A percentile compares a stretch with the other conserved stretches of the same genome.
phyloP scores from a whole-genome alignment of 2,888 invertebrate species.

The Teleogryllus oceanicus region DNA sequence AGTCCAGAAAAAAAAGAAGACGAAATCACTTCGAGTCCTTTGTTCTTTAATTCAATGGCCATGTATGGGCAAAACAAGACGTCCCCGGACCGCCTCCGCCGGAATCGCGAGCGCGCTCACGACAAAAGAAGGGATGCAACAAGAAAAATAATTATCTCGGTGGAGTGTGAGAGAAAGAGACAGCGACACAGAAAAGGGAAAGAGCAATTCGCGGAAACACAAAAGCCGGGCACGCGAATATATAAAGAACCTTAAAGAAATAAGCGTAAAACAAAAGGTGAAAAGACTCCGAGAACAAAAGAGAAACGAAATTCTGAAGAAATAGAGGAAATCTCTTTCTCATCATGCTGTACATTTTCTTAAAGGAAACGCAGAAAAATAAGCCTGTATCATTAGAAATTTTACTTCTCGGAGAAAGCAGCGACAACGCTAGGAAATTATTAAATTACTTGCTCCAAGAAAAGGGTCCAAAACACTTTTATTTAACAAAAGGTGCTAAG shows the following conservation, averaged over 20 bases:
- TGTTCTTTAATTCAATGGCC: slow-evolving; percentile 32
- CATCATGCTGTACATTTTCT: slow-evolving; percentile 29
- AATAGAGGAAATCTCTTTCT: slow-evolving; percentile 24
- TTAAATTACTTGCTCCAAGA: not conserved
- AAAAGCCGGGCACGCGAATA: slow-evolving; percentile 33
- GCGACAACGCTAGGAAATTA: not conserved
- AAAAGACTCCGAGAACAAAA: slow-evolving; percentile 34
- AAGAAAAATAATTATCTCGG: slow-evolving; percentile 32
- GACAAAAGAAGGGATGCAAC: slow-evolving; percentile 24
- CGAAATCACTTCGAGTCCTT: slow-evolving; percentile 18
- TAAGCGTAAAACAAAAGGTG: slow-evolving; percentile 35
- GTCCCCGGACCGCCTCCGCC: not conserved
- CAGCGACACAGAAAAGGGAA: slow-evolving; percentile 22
- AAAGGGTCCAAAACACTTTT: not conserved
- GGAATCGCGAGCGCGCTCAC: not conserved
- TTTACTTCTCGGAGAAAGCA: slow-evolving; percentile 1
- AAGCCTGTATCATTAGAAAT: slow-evolving; percentile 21
- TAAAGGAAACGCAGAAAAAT: slow-evolving; percentile 25
- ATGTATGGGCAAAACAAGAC: slow-evolving; percentile 26
- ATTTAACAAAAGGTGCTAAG: not conserved
- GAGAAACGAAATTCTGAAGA: slow-evolving; percentile 33
- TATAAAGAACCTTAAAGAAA: slow-evolving; percentile 35
- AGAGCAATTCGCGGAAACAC: slow-evolving; percentile 31
- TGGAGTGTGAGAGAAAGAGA: not conserved
- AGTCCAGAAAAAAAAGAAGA: slow-evolving; percentile 20